A percentile compares a stretch with the other conserved stretches of the same genome.
phyloP scores from a whole-genome alignment of 1,140 invertebrate genomes.

The Drosophila micromelanica region DNA sequence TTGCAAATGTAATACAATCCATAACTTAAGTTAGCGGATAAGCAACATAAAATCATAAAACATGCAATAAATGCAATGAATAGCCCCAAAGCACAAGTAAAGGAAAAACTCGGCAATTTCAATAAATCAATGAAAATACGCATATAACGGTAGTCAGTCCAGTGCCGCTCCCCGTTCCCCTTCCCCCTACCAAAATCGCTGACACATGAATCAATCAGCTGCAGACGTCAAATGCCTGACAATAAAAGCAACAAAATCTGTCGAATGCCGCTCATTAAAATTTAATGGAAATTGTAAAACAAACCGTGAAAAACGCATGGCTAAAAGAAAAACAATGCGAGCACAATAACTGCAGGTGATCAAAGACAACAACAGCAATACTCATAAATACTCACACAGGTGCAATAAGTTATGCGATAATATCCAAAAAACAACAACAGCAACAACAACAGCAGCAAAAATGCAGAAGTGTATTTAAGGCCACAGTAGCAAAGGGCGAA shows the following conservation, averaged over 20 bases:
- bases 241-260: slow-evolving; percentile 29
- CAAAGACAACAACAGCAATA: slow-evolving; percentile 10
- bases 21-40: slow-evolving; percentile 1
- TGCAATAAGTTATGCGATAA: slow-evolving; percentile 44
- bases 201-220: slow-evolving; percentile 66
- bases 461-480: slow-evolving; percentile 2
- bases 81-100: slow-evolving; percentile 52
- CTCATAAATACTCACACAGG: slow-evolving; percentile 8
- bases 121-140: slow-evolving; percentile 47
- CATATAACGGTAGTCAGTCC: background rate
- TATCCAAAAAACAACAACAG: slow-evolving; percentile 1
- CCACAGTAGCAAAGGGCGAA: slow-evolving; percentile 22
- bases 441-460: background rate
- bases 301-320: background rate
- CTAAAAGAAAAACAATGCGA: slow-evolving; percentile 18
- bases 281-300: slow-evolving; percentile 50
- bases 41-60: slow-evolving; percentile 31
- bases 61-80: slow-evolving; percentile 62
- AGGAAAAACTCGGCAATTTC: slow-evolving; percentile 42
- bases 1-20: too few species aligned
- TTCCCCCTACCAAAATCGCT: slow-evolving; percentile 30
- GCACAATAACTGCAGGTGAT: slow-evolving; percentile 24
- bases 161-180: slow-evolving; percentile 9
- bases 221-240: slow-evolving; percentile 61
- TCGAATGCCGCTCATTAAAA: slow-evolving; percentile 62